These are phyloP conservation scores for Chelonia mydas DNA, from an alignment of 2,797 vertebrate genomes.

Conservation along the genomic window DNA sequence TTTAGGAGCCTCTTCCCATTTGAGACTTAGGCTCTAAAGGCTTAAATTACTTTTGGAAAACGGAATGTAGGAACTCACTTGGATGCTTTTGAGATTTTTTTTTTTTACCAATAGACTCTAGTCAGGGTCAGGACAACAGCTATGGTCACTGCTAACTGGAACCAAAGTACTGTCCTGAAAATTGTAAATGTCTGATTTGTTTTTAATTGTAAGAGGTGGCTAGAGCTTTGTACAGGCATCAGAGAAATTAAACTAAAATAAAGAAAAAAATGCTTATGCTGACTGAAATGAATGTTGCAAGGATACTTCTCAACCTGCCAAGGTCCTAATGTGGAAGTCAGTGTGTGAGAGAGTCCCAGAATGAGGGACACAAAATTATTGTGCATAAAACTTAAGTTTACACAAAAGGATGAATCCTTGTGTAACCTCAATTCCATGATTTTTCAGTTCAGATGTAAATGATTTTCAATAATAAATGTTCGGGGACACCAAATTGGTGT, in stretches of 20 bases:
- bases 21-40: background rate
- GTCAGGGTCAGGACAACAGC: background rate
- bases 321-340: background rate
- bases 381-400: background rate
- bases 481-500: background rate
- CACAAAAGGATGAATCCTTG: background rate
- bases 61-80: background rate
- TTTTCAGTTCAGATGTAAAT: background rate
- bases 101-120: background rate
- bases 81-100: background rate
- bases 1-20: background rate
- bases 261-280: background rate
- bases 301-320: background rate
- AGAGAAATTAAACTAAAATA: background rate
- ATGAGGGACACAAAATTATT: background rate
- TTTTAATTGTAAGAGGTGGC: background rate
- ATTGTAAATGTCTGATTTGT: too few species aligned
- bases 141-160: background rate
- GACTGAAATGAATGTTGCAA: background rate
- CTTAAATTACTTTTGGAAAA: background rate
- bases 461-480: background rate
- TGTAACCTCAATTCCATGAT: background rate
- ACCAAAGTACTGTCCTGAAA: too few species aligned
- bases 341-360: background rate
- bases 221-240: background rate